phyloP scores from a whole-genome alignment of 1,140 invertebrate species.

The Lepidostoma basale region DNA sequence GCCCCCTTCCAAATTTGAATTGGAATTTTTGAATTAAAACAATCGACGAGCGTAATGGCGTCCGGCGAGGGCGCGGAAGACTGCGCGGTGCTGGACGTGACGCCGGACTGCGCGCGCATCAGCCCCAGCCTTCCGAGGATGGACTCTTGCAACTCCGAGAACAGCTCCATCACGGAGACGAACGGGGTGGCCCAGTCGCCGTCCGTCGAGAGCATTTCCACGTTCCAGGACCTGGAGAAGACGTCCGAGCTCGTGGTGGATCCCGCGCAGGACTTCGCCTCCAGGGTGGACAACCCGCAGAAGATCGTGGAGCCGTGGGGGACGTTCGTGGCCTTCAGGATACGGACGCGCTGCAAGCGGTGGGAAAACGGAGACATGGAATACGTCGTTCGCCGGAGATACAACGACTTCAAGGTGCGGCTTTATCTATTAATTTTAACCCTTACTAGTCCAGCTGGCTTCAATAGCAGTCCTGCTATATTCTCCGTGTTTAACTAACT shows the following conservation, averaged over 20 bases:
- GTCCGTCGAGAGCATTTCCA: slow-evolving; percentile 68
- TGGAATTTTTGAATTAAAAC: neutral
- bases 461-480: no score
- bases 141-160: slow-evolving; percentile 16
- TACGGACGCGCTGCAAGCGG: slow-evolving; percentile 71
- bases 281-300: slow-evolving; percentile 78
- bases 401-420: slow-evolving; percentile 73
- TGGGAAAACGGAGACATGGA: slow-evolving; percentile 71
- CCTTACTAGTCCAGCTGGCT: no score
- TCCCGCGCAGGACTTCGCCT: slow-evolving; percentile 62
- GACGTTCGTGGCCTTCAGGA: slow-evolving; percentile 75
- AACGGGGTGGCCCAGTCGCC: slow-evolving; percentile 60
- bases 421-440: no score
- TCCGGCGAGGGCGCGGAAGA: slow-evolving; percentile 8
- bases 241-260: slow-evolving; percentile 62
- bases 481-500: no score
- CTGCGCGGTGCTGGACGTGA: slow-evolving; percentile 40
- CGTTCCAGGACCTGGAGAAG: slow-evolving; percentile 64
- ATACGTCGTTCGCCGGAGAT: slow-evolving; percentile 72
- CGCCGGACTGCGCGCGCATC: slow-evolving; percentile 32
- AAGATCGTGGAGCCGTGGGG: slow-evolving; percentile 78
- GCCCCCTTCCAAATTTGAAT: slow-evolving; percentile 2
- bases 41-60: neutral
- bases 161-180: slow-evolving; percentile 39
- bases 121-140: slow-evolving; percentile 12